A percentile compares a stretch with the other conserved stretches of the same genome.
Conservation (phyloP, 2,797 vertebrate species). For the Vultur gryphus region DNA sequence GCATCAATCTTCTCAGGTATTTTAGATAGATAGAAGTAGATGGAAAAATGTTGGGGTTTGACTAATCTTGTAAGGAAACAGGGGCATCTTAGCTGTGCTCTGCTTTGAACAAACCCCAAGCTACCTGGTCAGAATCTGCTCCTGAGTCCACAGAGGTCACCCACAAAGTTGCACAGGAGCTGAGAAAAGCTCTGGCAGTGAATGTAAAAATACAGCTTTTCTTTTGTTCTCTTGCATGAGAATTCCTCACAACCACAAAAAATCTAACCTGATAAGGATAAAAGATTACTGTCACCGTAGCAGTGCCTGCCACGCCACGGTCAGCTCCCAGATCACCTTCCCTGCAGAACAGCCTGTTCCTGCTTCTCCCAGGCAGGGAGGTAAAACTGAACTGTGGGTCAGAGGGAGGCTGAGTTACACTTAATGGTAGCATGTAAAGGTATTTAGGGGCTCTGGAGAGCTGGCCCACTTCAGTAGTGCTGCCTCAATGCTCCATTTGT, state of each 20-base stretch:
- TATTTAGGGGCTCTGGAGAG: neutral
- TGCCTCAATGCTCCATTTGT: neutral
- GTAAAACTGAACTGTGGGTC: neutral
- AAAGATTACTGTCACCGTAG: neutral
- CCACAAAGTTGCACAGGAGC: neutral
- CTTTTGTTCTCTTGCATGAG: neutral
- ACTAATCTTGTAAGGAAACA: neutral
- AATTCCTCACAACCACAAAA: neutral
- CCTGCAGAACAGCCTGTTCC: neutral
- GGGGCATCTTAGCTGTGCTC: neutral
- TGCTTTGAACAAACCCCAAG: neutral
- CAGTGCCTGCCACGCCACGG: neutral
- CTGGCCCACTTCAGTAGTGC: neutral
- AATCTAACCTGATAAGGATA: neutral
- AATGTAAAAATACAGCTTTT: neutral
- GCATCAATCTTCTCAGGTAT: accelerated
- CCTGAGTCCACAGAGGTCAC: neutral
- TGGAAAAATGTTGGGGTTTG: neutral
- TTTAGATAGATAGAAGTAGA: neutral
- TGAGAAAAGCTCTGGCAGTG: neutral
- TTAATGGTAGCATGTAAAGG: neutral
- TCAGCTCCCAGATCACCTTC: neutral
- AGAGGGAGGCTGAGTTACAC: neutral
- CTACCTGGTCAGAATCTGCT: neutral
- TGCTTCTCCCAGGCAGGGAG: neutral